Conservation (phyloP, 2,888 invertebrate genomes). For the Conus canariensis region DNA sequence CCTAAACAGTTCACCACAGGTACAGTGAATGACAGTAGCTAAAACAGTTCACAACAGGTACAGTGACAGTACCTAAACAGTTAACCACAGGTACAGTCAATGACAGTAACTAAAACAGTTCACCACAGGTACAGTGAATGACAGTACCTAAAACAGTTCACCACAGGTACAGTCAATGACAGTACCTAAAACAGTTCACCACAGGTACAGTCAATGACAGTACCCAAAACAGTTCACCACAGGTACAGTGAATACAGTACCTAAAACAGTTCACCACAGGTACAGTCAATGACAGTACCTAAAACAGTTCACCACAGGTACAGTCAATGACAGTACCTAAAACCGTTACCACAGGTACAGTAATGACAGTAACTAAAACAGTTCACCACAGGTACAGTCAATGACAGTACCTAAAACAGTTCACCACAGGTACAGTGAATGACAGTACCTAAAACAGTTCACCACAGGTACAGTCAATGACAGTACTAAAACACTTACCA, state of each 20-base stretch:
- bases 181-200: no score
- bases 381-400: background rate
- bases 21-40: no score
- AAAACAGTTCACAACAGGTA: constrained; percentile 48
- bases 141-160: no score
- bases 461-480: background rate
- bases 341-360: constrained; percentile 84
- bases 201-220: constrained; percentile 80
- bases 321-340: constrained; percentile 79
- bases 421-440: constrained; percentile 88
- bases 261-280: constrained; percentile 64
- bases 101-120: constrained; percentile 84
- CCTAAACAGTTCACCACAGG: no score
- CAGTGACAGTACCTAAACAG: constrained; percentile 88
- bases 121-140: background rate
- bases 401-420: background rate
- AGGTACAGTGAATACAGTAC: constrained; percentile 90
- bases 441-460: constrained; percentile 83
- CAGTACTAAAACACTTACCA: background rate
- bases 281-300: background rate
- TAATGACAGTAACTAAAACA: constrained; percentile 87
- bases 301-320: constrained; percentile 49
- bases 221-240: constrained; percentile 79
- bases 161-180: constrained; percentile 69
- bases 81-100: constrained; percentile 88